A percentile compares a stretch with the other conserved stretches of the same genome.
phyloP scores from a whole-genome alignment of 35 echinoderm and acorn worm genomes.

The Eucidaris tribuloides region DNA sequence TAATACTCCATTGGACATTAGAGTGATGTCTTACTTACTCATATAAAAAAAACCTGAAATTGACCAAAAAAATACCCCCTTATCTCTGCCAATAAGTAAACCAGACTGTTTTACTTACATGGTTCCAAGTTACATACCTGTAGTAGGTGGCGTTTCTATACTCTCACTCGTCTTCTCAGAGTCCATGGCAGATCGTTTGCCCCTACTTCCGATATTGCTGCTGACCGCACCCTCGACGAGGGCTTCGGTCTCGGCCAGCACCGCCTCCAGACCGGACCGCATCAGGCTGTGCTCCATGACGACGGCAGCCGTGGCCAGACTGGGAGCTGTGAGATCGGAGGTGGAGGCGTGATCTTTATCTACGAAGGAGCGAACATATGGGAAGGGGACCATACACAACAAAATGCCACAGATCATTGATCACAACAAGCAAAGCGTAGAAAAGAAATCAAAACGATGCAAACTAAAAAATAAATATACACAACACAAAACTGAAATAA shows the following conservation, averaged over 20 bases:
- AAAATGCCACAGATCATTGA: constrained; percentile 27
- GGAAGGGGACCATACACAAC: background rate
- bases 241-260: background rate
- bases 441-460: constrained; percentile 13
- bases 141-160: background rate
- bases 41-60: too few species aligned
- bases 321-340: constrained; percentile 72
- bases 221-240: constrained; percentile 19
- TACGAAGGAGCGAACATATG: background rate
- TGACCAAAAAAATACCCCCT: too few species aligned
- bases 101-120: too few species aligned
- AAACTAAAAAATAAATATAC: too few species aligned
- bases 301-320: constrained; percentile 40
- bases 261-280: constrained; percentile 16
- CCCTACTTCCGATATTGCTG: background rate
- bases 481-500: too few species aligned
- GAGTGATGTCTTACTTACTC: too few species aligned
- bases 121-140: too few species aligned
- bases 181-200: background rate
- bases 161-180: background rate
- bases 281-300: constrained; percentile 65
- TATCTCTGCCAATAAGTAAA: too few species aligned
- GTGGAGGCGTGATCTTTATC: constrained; percentile 88
- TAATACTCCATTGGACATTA: too few species aligned
- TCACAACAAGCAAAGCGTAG: constrained; percentile 19